Percentiles rank a stretch among this genome's conserved stretches.
Conservation (phyloP, 2,888 invertebrate species). For the Rhingia campestris region DNA sequence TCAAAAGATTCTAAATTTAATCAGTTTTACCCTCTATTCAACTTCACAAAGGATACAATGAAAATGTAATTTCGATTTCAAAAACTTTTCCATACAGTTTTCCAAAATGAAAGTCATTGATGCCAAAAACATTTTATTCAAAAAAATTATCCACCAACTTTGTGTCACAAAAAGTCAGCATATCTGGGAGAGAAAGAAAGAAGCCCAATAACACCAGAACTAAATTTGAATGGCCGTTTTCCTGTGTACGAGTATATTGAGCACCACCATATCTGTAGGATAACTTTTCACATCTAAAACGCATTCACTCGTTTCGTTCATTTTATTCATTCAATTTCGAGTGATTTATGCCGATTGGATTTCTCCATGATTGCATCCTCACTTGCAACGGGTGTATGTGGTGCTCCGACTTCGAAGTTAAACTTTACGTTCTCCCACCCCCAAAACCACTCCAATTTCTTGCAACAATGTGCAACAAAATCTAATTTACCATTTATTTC, state of each 20-base stretch:
- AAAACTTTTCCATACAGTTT: background rate
- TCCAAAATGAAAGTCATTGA: conserved; percentile 7
- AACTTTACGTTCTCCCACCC: conserved; percentile 38
- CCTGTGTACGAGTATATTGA: conserved; percentile 8
- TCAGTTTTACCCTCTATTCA: conserved; percentile 1
- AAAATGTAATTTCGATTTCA: conserved; percentile 29
- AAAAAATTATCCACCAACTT: conserved; percentile 61
- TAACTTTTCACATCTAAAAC: conserved; percentile 44
- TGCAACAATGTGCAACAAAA: conserved; percentile 66
- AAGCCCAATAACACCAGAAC: conserved; percentile 18
- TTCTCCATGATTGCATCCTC: conserved; percentile 69
- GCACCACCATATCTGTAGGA: conserved; percentile 14
- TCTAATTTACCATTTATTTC: conserved; percentile 56
- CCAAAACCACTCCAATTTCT: conserved; percentile 11
- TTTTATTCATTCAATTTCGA: conserved; percentile 72
- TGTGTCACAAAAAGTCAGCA: conserved; percentile 45
- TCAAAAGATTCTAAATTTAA: too few species aligned
- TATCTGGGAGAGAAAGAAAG: background rate
- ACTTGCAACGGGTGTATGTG: conserved; percentile 10
- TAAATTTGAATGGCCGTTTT: conserved; percentile 54
- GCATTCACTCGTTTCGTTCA: conserved; percentile 64
- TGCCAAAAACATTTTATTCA: conserved; percentile 51
- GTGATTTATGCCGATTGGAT: conserved; percentile 74
- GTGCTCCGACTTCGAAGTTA: conserved; percentile 27
- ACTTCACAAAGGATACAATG: conserved; percentile 8